Percentiles rank a stretch among this genome's conserved stretches.
Conservation (phyloP, 2,888 invertebrate genomes). For the Pristionchus maxplancki region DNA sequence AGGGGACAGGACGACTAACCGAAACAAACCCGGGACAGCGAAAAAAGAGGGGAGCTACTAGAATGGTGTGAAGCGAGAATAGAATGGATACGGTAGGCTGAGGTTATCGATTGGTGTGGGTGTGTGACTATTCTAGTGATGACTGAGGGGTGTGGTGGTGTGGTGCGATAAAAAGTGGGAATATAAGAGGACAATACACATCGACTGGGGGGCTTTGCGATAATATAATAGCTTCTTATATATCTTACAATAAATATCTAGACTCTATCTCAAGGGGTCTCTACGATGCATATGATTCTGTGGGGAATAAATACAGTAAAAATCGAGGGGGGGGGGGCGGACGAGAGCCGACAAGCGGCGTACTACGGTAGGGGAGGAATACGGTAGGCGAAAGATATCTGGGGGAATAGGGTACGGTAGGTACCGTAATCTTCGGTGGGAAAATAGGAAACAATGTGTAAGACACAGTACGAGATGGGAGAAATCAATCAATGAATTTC, state of each 20-base stretch:
- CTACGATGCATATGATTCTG: neutral
- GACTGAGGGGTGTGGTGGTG: neutral
- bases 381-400: neutral
- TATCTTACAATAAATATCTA: conserved; percentile 36
- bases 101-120: conserved; percentile 13
- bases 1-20: conserved; percentile 21
- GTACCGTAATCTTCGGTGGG: neutral
- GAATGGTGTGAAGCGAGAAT: neutral
- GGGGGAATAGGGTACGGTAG: conserved; percentile 3
- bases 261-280: neutral
- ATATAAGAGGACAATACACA: neutral
- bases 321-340: neutral
- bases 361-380: neutral
- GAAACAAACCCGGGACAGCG: conserved; percentile 37
- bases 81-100: conserved; percentile 18
- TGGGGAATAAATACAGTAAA: conserved; percentile 2
- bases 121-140: conserved; percentile 41
- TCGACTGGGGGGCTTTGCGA: neutral
- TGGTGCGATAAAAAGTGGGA: neutral
- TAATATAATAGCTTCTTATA: neutral
- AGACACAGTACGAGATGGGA: conserved; percentile 26
- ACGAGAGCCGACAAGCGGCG: neutral
- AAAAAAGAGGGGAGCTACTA: neutral
- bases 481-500: neutral
- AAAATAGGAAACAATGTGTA: neutral